These are phyloP conservation scores for Myotis planiceps DNA, from an alignment of 2,797 vertebrate species.

Conservation along the genomic window DNA sequence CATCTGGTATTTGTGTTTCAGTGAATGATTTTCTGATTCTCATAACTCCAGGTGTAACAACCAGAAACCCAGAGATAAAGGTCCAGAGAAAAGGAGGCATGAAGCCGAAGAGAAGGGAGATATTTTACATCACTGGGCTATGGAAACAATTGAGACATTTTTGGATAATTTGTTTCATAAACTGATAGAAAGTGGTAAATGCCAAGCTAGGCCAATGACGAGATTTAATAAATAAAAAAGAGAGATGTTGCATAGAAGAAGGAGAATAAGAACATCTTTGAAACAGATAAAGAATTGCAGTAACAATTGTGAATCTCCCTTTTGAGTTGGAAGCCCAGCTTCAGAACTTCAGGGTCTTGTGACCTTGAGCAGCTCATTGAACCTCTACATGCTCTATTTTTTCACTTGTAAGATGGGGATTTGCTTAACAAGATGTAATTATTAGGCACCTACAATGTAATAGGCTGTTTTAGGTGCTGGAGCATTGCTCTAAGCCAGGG, in stretches of 20 bases:
- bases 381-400: not conserved
- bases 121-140: not conserved
- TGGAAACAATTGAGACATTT: not conserved
- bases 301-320: not conserved
- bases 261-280: not conserved
- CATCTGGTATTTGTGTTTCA: not conserved
- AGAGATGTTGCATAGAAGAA: not conserved
- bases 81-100: not conserved
- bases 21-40: constrained; percentile 30
- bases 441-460: not conserved
- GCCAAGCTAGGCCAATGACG: not conserved
- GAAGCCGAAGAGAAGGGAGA: not conserved
- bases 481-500: not conserved
- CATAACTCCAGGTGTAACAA: not conserved
- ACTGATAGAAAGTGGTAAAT: not conserved
- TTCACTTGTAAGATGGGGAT: not conserved
- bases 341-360: not conserved
- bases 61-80: not conserved
- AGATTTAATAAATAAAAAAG: not conserved
- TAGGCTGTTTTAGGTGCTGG: not conserved
- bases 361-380: not conserved
- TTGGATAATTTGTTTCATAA: not conserved
- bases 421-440: not conserved
- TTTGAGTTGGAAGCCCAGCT: not conserved
- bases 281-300: not conserved